Conservation (phyloP, 1,140 invertebrate species). For the Drosophila ohnishii region DNA sequence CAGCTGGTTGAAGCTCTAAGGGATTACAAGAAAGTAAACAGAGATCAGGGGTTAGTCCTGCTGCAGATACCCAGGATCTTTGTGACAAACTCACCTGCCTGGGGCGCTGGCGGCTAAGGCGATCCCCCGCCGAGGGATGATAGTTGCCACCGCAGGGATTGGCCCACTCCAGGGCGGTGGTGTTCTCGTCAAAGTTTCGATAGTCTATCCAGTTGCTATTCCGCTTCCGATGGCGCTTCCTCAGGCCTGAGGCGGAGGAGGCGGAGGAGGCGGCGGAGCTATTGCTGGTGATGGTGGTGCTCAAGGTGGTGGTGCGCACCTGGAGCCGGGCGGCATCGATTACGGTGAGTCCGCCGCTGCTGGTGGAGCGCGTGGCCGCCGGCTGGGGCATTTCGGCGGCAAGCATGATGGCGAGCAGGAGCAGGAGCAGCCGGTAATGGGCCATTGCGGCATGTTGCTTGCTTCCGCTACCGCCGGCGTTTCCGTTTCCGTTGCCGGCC, state of each 20-base stretch:
- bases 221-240: constrained; percentile 76
- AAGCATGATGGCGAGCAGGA: constrained; percentile 40
- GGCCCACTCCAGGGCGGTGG: constrained; percentile 69
- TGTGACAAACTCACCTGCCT: constrained; percentile 59
- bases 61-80: accelerated
- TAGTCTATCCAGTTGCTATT: constrained; percentile 78
- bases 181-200: constrained; percentile 71
- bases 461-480: constrained; percentile 51
- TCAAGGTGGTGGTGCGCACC: constrained; percentile 15
- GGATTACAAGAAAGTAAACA: accelerated
- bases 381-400: constrained; percentile 33
- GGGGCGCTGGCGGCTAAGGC: constrained; percentile 51
- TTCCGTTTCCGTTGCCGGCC: constrained; percentile 39
- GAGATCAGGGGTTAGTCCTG: neutral
- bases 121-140: constrained; percentile 45
- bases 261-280: constrained; percentile 19
- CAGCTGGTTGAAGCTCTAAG: constrained; percentile 73
- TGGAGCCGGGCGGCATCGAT: constrained; percentile 16
- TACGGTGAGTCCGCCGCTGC: constrained; percentile 57
- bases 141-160: constrained; percentile 77
- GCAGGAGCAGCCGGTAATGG: constrained; percentile 43
- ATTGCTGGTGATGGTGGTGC: constrained; percentile 1
- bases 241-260: constrained; percentile 8
- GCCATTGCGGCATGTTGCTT: constrained; percentile 47
- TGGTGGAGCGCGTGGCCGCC: constrained; percentile 42